Evolutionary conservation across 53 echinoderm and acorn worm species (phyloP), one percentile per base, ranked within the genome.

Genomic region (Hippasteria phrygiana): DNA sequence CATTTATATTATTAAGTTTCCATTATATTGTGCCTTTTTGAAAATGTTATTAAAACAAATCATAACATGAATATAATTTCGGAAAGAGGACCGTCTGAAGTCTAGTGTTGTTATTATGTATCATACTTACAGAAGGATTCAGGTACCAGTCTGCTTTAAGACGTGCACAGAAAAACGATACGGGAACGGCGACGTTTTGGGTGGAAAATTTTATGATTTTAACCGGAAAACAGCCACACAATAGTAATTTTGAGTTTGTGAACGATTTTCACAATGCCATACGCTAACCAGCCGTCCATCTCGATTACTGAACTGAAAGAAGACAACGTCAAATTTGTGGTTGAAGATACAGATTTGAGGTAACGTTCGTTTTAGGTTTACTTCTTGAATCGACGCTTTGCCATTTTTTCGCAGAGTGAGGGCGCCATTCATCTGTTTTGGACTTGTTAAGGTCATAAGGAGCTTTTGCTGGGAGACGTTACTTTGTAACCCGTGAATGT

Each of bases 261-360:
- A 71, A 29, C 18, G 33, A 32, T 34, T 20, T 39, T 14, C 46
- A 88, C 66, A 80, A 95, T 97, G 97, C 97, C 97, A 62, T 97
- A 97, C 75, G 97, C 97, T 27, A 97, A 97, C 71, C 97, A 97
- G 40, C 97, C 97, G 59, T 88, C 91, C 17, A 90, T 97, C 28
- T 79, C 77, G 6, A 78, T 97, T 14, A 92, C 94, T 20, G 95
- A 97, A 81, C 87, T 97, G 17, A 95, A 94, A 51, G 95, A 97
- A 53, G 97, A 97, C 56, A 95, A 97, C 88, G 95, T 97, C 24
- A 97, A 95, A 82, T 97, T 97, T 74, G 89, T 93, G 32, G 90
- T 97, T 16, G 97, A 97, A 91, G 94, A 97, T 88, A 97, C 97
- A 7, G 95, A 95, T 83, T 88, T 97, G 27, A 95, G 97, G 95